Evolutionary conservation across 2,888 invertebrate species (phyloP).

Genomic region (Hemithea aestivaria): DNA sequence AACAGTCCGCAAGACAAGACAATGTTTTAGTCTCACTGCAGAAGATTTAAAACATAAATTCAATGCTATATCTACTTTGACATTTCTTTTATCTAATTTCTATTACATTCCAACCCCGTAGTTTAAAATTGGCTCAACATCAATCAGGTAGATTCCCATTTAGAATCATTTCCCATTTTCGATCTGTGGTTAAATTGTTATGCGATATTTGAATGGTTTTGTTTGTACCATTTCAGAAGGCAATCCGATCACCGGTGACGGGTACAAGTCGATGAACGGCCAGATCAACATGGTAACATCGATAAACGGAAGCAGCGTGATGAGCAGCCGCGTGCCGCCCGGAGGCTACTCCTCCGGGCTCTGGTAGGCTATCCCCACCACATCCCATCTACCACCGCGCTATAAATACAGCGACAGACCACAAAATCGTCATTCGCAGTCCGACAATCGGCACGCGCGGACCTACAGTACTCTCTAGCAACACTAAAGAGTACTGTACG

Average conservation of each 20-base stretch:
- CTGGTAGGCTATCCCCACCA: slow-evolving; percentile 74
- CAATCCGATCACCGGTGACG: slow-evolving; percentile 80
- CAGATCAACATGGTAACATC: slow-evolving; percentile 77
- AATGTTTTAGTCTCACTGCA: no score
- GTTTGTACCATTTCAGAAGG: slow-evolving; percentile 65
- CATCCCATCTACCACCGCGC: slow-evolving; percentile 30
- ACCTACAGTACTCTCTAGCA: slow-evolving; percentile 29
- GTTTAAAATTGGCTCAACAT: slow-evolving; percentile 1
- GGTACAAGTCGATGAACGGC: slow-evolving; percentile 79
- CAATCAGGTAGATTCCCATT: slow-evolving; percentile 20
- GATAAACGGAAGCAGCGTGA: slow-evolving; percentile 61
- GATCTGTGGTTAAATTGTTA: not conserved
- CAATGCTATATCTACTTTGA: no score
- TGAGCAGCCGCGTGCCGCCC: slow-evolving; percentile 81
- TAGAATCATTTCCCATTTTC: slow-evolving; percentile 20
- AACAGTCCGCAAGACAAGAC: no score
- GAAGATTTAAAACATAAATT: no score
- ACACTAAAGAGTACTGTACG: slow-evolving; percentile 29
- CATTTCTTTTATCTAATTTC: not conserved
- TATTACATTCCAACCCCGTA: not conserved
- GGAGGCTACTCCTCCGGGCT: slow-evolving; percentile 84
- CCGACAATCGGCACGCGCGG: slow-evolving; percentile 31
- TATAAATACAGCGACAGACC: slow-evolving; percentile 31
- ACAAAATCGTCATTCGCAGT: slow-evolving; percentile 19
- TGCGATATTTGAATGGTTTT: slow-evolving; percentile 6